Evolutionary conservation across 2,888 invertebrate genomes (phyloP).

Genomic region (Lepidonotus clava): DNA sequence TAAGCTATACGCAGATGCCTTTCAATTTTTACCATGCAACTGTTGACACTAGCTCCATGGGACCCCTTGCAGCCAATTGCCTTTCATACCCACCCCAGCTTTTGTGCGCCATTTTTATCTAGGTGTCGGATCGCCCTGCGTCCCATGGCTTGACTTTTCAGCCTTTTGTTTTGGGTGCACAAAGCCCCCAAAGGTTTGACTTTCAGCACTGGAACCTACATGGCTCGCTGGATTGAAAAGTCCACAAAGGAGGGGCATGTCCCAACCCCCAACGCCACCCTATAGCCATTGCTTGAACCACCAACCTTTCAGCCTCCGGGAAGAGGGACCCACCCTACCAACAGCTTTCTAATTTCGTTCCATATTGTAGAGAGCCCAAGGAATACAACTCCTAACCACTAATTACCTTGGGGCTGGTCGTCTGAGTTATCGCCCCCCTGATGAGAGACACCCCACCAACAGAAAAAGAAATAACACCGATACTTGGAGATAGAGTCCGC

Average conservation of each 20-base stretch:
- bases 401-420: not conserved
- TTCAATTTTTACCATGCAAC: not conserved
- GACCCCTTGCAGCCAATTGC: not conserved
- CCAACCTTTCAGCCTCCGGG: not conserved
- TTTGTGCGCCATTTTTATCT: not conserved
- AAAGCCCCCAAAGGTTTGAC: not conserved
- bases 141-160: not conserved
- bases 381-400: not conserved
- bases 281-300: no score
- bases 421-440: not conserved
- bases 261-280: not conserved
- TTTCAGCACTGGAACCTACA: not conserved
- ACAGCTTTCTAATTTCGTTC: constrained; percentile 1
- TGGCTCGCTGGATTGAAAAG: not conserved
- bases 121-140: not conserved
- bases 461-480: no score
- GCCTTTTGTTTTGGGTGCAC: not conserved
- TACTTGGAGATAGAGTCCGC: no score
- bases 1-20: no score
- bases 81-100: not conserved
- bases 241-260: not conserved
- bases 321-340: not conserved
- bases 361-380: not conserved
- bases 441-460: no score
- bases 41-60: not conserved